These are phyloP conservation scores for Parazoanthus swiftii DNA, from an alignment of 92 coral and sea anemone species.

Conservation along the genomic window DNA sequence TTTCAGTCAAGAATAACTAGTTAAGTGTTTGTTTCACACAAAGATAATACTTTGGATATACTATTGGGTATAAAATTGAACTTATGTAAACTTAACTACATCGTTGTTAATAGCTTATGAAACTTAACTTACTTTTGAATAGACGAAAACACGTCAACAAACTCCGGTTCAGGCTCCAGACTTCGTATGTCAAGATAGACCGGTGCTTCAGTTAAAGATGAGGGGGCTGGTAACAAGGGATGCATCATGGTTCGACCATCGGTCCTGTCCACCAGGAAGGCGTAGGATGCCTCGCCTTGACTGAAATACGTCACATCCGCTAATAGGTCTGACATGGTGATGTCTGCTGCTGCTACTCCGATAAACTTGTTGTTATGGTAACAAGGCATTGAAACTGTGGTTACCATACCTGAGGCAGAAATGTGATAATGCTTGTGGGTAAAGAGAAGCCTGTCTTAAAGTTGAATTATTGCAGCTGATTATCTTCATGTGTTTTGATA, in stretches of 20 bases:
- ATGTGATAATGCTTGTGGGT: no score
- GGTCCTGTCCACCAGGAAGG: neutral
- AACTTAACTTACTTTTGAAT: constrained; percentile 47
- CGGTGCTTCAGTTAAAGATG: constrained; percentile 1
- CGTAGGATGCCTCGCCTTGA: neutral
- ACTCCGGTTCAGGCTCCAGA: constrained; percentile 51
- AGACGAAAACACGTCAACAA: constrained; percentile 42
- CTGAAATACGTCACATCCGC: constrained; percentile 26
- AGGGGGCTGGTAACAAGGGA: constrained; percentile 6
- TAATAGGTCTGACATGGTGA: constrained; percentile 60
- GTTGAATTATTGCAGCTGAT: no score
- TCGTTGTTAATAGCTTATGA: no score
- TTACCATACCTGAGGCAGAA: constrained; percentile 50
- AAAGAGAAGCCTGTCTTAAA: no score
- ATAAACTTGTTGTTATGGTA: constrained; percentile 52
- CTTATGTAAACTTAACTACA: no score
- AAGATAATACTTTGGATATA: no score
- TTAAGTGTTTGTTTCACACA: no score
- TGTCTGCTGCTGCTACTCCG: constrained; percentile 71
- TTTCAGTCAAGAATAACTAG: no score
- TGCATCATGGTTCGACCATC: constrained; percentile 20
- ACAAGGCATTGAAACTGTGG: constrained; percentile 64
- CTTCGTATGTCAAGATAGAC: constrained; percentile 50
- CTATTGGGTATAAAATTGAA: no score
- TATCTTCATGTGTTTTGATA: no score